These are phyloP conservation scores for Phymastichus coffea DNA, from an alignment of 1,140 invertebrate genomes.

Conservation along the genomic window DNA sequence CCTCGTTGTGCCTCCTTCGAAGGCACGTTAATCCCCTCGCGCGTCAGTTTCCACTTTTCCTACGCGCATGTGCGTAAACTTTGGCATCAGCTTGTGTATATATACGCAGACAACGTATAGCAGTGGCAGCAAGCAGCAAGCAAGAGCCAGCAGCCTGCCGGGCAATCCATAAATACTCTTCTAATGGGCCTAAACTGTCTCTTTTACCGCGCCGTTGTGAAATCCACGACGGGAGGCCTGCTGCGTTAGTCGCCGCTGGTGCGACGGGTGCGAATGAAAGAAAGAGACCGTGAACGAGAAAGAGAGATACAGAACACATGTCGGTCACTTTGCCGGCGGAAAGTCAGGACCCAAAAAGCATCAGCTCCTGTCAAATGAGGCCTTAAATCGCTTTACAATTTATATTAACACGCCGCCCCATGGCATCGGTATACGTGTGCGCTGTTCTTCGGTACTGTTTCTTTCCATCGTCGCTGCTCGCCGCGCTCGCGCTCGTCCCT, in stretches of 20 bases:
- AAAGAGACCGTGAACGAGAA: not conserved
- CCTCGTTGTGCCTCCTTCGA: too few relatives aligned
- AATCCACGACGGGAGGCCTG: slow-evolving; percentile 28
- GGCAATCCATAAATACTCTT: slow-evolving; percentile 48
- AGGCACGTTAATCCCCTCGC: too few relatives aligned
- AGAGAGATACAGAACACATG: not conserved
- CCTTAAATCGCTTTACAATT: slow-evolving; percentile 42
- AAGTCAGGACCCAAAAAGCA: too few relatives aligned
- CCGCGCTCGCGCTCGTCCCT: too few relatives aligned
- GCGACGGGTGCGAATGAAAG: too few relatives aligned
- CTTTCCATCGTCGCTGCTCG: not conserved
- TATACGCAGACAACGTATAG: not conserved
- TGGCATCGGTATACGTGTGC: not conserved
- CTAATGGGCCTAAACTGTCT: slow-evolving; percentile 51
- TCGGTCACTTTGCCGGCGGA: too few relatives aligned
- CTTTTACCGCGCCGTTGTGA: slow-evolving; percentile 40
- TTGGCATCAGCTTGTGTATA: not conserved
- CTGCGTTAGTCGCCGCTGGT: too few relatives aligned
- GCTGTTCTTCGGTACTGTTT: not conserved
- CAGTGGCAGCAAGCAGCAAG: too few relatives aligned
- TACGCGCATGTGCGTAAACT: not conserved
- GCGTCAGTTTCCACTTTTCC: too few relatives aligned
- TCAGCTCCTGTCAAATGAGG: slow-evolving; percentile 39
- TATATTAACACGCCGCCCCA: slow-evolving; percentile 27
- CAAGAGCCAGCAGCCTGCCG: slow-evolving; percentile 28